Conservation (phyloP, 2,888 invertebrate genomes). For the Lasioglossum calceatum region DNA sequence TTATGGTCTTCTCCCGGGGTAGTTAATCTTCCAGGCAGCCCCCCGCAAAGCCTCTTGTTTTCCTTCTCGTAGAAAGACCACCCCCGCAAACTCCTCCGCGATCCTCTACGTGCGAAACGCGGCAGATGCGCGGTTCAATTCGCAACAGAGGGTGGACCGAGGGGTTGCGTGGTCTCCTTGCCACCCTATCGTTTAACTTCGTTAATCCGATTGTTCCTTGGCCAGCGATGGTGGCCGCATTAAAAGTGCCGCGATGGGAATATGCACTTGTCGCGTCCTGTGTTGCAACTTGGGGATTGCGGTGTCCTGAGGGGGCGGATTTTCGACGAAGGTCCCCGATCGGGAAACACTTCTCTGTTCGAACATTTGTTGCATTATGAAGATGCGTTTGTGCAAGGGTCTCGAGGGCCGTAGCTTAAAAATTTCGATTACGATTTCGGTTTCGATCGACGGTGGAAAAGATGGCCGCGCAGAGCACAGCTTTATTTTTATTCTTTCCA, state of each 20-base stretch:
- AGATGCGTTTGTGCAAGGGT: background rate
- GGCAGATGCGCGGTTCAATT: constrained; percentile 72
- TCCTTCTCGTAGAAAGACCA: constrained; percentile 44
- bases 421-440: background rate
- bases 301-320: constrained; percentile 19
- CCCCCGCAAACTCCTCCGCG: constrained; percentile 64
- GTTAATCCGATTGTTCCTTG: constrained; percentile 80
- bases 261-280: constrained; percentile 74
- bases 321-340: background rate
- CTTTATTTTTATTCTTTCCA: too few species aligned
- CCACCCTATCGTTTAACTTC: constrained; percentile 75
- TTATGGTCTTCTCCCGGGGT: background rate
- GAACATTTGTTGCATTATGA: constrained; percentile 40
- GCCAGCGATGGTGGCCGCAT: constrained; percentile 58
- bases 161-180: constrained; percentile 18
- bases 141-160: constrained; percentile 9
- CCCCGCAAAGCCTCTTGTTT: constrained; percentile 37
- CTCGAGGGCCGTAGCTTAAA: background rate
- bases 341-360: constrained; percentile 30
- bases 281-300: constrained; percentile 33
- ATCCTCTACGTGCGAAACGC: constrained; percentile 73
- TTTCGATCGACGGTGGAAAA: background rate
- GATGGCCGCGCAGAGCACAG: too few species aligned
- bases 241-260: constrained; percentile 75
- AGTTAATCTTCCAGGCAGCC: constrained; percentile 56